Evolutionary conservation across 2,113 vertebrate species (phyloP), one percentile per base, ranked within the genome.

Genomic region (Pelodiscus sinensis): DNA sequence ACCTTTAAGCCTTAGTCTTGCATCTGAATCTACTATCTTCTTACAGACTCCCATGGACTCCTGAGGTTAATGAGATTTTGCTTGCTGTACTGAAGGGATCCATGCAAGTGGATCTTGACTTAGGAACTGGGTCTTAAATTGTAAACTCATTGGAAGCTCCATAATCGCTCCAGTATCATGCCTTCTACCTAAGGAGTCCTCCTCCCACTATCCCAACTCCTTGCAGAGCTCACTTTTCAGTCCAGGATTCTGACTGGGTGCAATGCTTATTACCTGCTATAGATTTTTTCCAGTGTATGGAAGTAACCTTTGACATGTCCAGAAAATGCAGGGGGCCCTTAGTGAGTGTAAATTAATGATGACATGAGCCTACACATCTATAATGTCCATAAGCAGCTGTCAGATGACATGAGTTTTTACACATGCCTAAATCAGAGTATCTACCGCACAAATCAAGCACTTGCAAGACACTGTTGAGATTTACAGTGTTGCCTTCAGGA

Each of bases 361-460:
- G 95, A 94, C 90, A 94, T 4, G 44, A 94, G 94, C 71, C 89
- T 81, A 93, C 81, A 85, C 87, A 86, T 93, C 90, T 85, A 14
- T 94, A 94, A 94, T 5, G 31, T 90, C 90, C 92, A 84, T 4
- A 22, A 71, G 87, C 62, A 25, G 92, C 95, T 95, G 89, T 71
- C 92, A 25, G 90, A 93, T 1, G 0, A 88, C 90, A 24, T 3
- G 9, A 86, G 79, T 88, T 96, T 88, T 52, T 86, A 13, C 25
- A 35, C 35, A 92, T 78, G 82, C 88, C 92, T 94, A 94, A 86
- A 96, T 94, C 92, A 94, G 75, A 95, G 89, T 81, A 92, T 93
- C 92, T 81, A 82, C 90, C 92, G 85, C 89, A 94, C 93, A 94
- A 96, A 96, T 95, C 93, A 94, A 96, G 92, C 84, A 92, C 82